phyloP scores from a whole-genome alignment of 2,797 vertebrate genomes.

The Allobates femoralis region DNA sequence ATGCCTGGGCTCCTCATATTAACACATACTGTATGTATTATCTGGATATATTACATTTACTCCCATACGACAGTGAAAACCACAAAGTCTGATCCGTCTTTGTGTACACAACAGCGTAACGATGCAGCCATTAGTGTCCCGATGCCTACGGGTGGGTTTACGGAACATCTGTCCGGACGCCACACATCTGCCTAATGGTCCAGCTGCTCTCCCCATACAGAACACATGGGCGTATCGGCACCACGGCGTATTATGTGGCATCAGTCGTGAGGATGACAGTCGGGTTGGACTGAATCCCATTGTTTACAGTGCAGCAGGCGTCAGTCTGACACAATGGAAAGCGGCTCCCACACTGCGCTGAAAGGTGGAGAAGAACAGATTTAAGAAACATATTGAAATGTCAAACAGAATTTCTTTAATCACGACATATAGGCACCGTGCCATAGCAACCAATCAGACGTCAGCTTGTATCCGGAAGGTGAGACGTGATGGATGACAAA shows the following conservation, averaged over 20 bases:
- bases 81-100: not conserved
- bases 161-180: conserved; percentile 22
- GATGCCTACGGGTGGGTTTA: conserved; percentile 4
- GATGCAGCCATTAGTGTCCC: conserved; percentile 3
- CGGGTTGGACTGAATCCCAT: not conserved
- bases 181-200: conserved; percentile 9
- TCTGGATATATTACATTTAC: not conserved
- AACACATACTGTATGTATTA: not conserved
- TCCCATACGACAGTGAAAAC: not conserved
- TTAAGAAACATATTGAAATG: conserved; percentile 14
- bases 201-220: not conserved
- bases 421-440: not conserved
- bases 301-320: conserved; percentile 1
- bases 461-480: not conserved
- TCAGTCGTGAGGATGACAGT: not conserved
- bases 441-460: conserved; percentile 12
- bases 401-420: not conserved
- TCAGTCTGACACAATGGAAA: conserved; percentile 16
- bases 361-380: not conserved
- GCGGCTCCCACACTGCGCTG: not conserved
- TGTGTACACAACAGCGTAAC: not conserved
- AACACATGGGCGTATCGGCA: not conserved
- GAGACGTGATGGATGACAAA: not conserved
- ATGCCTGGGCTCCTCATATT: not conserved
- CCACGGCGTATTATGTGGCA: not conserved